Evolutionary conservation across 2,888 invertebrate species (phyloP).

Genomic region (Macaria notata): DNA sequence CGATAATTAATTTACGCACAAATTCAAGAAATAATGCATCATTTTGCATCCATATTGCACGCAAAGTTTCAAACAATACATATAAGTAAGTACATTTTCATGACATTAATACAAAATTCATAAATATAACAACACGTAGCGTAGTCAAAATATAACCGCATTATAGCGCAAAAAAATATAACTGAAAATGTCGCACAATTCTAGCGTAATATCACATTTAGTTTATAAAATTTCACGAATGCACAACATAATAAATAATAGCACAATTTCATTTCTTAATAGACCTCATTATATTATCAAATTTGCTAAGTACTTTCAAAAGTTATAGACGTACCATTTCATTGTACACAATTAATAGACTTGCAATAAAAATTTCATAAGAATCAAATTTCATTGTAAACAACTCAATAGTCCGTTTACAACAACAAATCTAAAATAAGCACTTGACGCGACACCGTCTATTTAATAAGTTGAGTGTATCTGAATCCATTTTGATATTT

Average conservation of each 20-base stretch:
- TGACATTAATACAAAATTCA: conserved; percentile 45
- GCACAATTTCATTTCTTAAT: neutral
- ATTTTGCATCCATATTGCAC: conserved; percentile 23
- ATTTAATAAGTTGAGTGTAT: no score
- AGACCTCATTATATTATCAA: no score
- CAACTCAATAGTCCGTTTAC: no score
- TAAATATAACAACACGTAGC: conserved; percentile 44
- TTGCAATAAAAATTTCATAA: neutral
- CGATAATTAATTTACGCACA: conserved; percentile 16
- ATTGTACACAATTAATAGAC: no score
- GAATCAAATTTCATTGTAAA: neutral
- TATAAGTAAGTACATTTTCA: conserved; percentile 30
- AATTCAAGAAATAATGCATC: conserved; percentile 16
- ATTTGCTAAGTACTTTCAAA: no score
- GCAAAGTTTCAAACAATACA: conserved; percentile 29
- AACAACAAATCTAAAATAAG: conserved; percentile 1
- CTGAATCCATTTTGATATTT: no score
- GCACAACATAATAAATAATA: conserved; percentile 12
- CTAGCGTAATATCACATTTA: conserved; percentile 26
- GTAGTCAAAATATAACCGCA: conserved; percentile 37
- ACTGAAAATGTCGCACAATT: conserved; percentile 18
- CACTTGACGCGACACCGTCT: conserved; percentile 22
- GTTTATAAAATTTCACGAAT: conserved; percentile 7
- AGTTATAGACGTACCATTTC: no score
- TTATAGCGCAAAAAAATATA: conserved; percentile 39